These are phyloP conservation scores for Brachionus sp. DNA, from an alignment of 1,140 invertebrate species.

Conservation along the genomic window DNA sequence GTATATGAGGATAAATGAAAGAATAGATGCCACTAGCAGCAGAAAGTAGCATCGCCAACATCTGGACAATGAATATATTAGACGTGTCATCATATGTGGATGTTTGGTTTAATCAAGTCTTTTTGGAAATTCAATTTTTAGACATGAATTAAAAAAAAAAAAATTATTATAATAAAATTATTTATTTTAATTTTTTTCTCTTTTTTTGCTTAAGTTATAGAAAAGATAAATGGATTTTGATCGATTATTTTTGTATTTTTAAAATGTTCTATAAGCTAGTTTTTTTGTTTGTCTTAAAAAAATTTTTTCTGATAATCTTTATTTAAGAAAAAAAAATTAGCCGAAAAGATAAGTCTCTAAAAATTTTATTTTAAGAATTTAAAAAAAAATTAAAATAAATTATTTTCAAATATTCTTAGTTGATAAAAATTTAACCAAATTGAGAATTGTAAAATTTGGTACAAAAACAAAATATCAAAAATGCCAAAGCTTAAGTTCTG, in stretches of 20 bases:
- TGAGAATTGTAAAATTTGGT: too few species aligned
- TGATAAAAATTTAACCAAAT: too few species aligned
- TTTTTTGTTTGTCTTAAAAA: not conserved
- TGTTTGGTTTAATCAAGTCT: not conserved
- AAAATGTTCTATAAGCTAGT: not conserved
- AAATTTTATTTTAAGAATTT: too few species aligned
- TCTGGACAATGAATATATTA: not conserved
- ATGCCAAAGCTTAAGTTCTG: too few species aligned
- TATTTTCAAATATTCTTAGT: too few species aligned
- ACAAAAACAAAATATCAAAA: too few species aligned
- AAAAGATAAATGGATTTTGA: not conserved
- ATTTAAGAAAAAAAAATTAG: too few species aligned
- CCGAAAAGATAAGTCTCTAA: too few species aligned
- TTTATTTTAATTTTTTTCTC: not conserved
- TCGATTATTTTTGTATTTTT: too few species aligned
- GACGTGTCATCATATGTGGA: not conserved
- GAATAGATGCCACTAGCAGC: not conserved
- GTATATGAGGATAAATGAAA: constrained; percentile 9
- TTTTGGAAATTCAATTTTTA: not conserved
- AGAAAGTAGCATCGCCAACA: constrained; percentile 42
- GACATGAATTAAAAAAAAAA: not conserved
- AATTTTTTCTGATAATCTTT: not conserved
- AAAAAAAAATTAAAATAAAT: too few species aligned
- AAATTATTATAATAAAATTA: not conserved
- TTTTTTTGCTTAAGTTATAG: not conserved